Evolutionary conservation across 1,140 invertebrate genomes (phyloP).

Genomic region (Lasioglossum baleicum): DNA sequence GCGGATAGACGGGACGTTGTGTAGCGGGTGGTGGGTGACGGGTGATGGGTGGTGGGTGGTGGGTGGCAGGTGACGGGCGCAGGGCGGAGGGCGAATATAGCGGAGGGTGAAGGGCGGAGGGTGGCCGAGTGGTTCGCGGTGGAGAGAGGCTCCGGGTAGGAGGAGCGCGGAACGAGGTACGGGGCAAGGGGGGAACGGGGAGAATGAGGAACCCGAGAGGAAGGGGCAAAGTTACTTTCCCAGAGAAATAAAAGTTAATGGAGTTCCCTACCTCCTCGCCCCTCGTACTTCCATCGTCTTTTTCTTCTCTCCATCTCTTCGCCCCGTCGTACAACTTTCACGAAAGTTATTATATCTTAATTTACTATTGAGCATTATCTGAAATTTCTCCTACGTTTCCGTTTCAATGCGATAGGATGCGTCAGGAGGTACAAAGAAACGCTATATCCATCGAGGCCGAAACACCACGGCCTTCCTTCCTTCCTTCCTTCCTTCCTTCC

Average conservation of each 20-base stretch:
- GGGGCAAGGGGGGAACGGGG: too few relatives aligned
- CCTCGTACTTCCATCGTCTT: constrained; percentile 10
- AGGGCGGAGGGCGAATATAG: neutral
- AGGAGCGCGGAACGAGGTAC: too few relatives aligned
- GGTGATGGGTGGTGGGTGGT: constrained; percentile 10
- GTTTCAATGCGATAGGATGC: constrained; percentile 53
- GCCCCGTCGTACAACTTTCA: constrained; percentile 68
- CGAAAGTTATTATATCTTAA: constrained; percentile 76
- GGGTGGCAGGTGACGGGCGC: neutral
- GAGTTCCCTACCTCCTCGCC: constrained; percentile 68
- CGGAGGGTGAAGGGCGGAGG: neutral
- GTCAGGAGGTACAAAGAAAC: too few relatives aligned
- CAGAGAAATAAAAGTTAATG: constrained; percentile 79
- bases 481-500: too few relatives aligned
- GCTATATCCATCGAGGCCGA: too few relatives aligned
- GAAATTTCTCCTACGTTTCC: constrained; percentile 64
- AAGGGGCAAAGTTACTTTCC: constrained; percentile 73
- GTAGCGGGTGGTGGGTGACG: neutral
- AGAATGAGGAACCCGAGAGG: constrained; percentile 8
- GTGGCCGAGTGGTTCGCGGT: too few relatives aligned
- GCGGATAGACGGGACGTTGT: constrained; percentile 4
- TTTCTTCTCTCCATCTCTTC: constrained; percentile 58
- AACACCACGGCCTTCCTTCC: too few relatives aligned
- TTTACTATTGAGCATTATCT: constrained; percentile 74
- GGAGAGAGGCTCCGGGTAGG: too few relatives aligned